phyloP scores from a whole-genome alignment of 1,140 invertebrate genomes.

The Drosophila ambigua region DNA sequence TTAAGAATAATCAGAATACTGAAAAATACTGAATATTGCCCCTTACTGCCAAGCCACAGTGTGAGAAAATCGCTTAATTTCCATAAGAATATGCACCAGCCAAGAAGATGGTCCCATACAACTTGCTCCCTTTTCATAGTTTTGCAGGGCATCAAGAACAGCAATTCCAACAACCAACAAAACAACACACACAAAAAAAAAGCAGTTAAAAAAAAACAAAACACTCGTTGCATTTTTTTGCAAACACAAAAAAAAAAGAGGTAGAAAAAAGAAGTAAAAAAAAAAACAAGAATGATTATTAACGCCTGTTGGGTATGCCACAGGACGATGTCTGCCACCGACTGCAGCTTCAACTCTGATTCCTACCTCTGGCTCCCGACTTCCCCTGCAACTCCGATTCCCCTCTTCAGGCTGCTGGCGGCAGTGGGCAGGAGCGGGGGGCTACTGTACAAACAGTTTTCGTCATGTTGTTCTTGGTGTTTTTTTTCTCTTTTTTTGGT shows the following conservation, averaged over 20 bases:
- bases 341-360: conserved; percentile 1
- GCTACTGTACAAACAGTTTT: conserved; percentile 75
- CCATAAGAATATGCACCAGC: too few species aligned
- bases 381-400: conserved; percentile 12
- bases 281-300: conserved; percentile 71
- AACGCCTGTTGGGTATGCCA: conserved; percentile 80
- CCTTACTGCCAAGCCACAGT: too few species aligned
- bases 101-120: neutral
- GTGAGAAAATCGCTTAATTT: too few species aligned
- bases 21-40: too few species aligned
- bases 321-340: conserved; percentile 70
- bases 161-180: conserved; percentile 47
- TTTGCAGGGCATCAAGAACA: conserved; percentile 48
- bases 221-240: conserved; percentile 47
- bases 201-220: conserved; percentile 31
- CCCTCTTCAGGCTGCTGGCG: conserved; percentile 1
- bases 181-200: conserved; percentile 38
- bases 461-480: conserved; percentile 60
- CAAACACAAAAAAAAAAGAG: conserved; percentile 12
- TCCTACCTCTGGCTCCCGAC: too few species aligned
- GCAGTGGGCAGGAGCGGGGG: conserved; percentile 8
- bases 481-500: conserved; percentile 57
- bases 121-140: conserved; percentile 17
- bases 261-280: conserved; percentile 34
- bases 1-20: too few species aligned